Conservation (phyloP, 2,888 invertebrate species). For the Steinernema scapterisci region DNA sequence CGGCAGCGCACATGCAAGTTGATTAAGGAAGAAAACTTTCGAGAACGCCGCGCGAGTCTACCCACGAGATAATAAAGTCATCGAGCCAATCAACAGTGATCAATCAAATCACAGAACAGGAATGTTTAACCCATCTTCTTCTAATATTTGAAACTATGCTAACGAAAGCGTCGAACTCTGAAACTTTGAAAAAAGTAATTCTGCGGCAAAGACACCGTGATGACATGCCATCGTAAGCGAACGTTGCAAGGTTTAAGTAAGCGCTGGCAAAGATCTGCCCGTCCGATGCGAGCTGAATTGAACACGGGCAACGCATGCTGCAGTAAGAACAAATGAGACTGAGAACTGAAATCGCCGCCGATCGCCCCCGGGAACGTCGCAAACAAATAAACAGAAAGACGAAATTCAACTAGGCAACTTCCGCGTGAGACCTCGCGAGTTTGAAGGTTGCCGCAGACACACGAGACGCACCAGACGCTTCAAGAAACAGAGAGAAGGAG, state of each 20-base stretch:
- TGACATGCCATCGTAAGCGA: too few relatives aligned
- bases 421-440: neutral
- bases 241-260: too few relatives aligned
- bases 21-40: constrained; percentile 2
- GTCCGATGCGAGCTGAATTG: too few relatives aligned
- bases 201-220: too few relatives aligned
- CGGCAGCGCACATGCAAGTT: neutral
- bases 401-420: neutral
- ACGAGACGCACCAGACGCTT: too few relatives aligned
- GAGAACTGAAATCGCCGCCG: neutral
- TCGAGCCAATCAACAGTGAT: constrained; percentile 5
- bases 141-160: too few relatives aligned
- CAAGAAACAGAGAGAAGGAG: too few relatives aligned
- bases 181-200: too few relatives aligned
- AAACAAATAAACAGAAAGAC: too few relatives aligned
- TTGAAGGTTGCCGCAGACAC: too few relatives aligned
- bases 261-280: too few relatives aligned
- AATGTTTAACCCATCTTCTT: neutral
- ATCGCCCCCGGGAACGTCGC: neutral
- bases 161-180: too few relatives aligned
- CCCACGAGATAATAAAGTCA: constrained; percentile 27
- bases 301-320: neutral
- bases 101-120: constrained; percentile 22
- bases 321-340: neutral
- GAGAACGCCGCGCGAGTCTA: neutral